Evolutionary conservation across 2,113 vertebrate species (phyloP), one percentile per base, ranked within the genome.

Genomic region (Gobiocypris rarus): DNA sequence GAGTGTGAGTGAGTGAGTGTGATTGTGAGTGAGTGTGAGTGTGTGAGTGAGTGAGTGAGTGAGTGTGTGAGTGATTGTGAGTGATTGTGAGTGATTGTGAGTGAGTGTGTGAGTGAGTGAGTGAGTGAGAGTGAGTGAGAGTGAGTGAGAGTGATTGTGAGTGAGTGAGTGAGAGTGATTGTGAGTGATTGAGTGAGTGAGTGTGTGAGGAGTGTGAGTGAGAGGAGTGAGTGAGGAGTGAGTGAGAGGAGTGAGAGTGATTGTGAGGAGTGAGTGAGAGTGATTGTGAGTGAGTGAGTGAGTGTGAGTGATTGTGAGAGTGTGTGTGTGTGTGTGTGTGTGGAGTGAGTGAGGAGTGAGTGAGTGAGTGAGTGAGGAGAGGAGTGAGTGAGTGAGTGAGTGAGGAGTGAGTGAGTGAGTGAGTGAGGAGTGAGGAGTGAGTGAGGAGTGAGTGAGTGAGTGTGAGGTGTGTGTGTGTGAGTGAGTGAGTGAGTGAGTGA

Each of bases 141-240:
- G n/a, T n/a, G n/a, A n/a, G n/a, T n/a, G n/a, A n/a, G n/a, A n/a
- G n/a, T n/a, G n/a, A n/a, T n/a, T n/a, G 22, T 22, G 59, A 8
- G 54, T 61, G 38, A n/a, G 4, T 45, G 15, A 3, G 54, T 34
- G 0, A n/a, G n/a, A n/a, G n/a, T n/a, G n/a, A n/a, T n/a, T n/a
- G 70, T 14, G 70, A 13, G 67, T 8, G 28, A 26, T 13, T 22
- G 59, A 8, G 54, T 61, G 38, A n/a, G 4, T 45, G 15, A 3
- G 54, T 34, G 0, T 91, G 70, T 14, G 70, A 13, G 67, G 70
- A 8, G 70, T n/a, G 67, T 8, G 28, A 26, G 22, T 22, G 59
- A 8, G 54, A 41, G 7, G 70, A 13, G 67, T 8, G 28, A 26
- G 22, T 22, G 59, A 8, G 54, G 38, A n/a, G 4, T 45, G 15